These are phyloP conservation scores for Trichonephila clavata DNA, from an alignment of 1,140 invertebrate species.

Conservation along the genomic window DNA sequence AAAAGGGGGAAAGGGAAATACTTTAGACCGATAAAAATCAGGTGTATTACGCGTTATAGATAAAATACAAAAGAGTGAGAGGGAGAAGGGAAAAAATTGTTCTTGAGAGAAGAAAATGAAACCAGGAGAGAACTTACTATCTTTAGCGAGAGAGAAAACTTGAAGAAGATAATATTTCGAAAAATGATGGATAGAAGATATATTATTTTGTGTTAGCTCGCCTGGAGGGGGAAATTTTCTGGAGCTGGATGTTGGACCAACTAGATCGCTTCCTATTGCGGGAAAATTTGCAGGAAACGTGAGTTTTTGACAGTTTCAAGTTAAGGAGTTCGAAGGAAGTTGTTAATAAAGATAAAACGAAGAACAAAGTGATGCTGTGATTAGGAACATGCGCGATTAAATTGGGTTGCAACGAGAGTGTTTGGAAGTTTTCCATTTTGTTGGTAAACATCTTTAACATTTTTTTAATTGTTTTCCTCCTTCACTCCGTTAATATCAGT, in stretches of 20 bases:
- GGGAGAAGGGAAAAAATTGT: not conserved
- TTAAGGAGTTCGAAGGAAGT: not conserved
- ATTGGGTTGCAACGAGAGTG: too few species aligned
- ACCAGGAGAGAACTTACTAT: not conserved
- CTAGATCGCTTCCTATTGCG: not conserved
- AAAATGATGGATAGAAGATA: slow-evolving; percentile 50
- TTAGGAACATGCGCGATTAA: too few species aligned
- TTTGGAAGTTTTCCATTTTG: too few species aligned
- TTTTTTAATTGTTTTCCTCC: too few species aligned
- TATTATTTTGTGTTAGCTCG: slow-evolving; percentile 21
- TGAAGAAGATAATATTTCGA: slow-evolving; percentile 49
- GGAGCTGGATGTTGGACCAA: not conserved
- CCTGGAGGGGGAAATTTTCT: not conserved
- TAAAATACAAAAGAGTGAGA: not conserved
- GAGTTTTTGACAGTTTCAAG: not conserved
- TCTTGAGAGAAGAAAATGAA: not conserved
- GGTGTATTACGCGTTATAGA: slow-evolving; percentile 36
- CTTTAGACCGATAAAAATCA: slow-evolving; percentile 51
- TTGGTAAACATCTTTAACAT: too few species aligned
- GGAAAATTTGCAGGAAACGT: not conserved
- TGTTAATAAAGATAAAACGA: not conserved
- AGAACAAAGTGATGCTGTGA: not conserved
- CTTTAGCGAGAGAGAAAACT: not conserved
- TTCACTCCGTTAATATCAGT: too few species aligned
- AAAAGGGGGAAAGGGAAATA: not conserved